These are phyloP conservation scores for Litoditis marina DNA, from an alignment of 2,888 invertebrate genomes.

Conservation along the genomic window DNA sequence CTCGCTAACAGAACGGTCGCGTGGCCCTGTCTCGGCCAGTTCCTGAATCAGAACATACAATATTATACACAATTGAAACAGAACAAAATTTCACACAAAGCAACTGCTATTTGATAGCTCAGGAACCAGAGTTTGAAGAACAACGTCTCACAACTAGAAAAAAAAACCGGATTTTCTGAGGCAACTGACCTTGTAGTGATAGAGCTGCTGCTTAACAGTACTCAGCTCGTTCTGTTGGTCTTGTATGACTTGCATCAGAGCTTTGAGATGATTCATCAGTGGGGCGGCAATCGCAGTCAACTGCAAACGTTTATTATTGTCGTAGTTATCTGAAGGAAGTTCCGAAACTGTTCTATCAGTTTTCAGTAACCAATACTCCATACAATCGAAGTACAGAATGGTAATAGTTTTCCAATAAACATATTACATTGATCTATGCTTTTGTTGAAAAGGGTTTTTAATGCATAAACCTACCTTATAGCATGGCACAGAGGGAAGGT, in stretches of 20 bases:
- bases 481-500: slow-evolving; percentile 58
- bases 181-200: slow-evolving; percentile 39
- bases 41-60: slow-evolving; percentile 35
- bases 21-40: slow-evolving; percentile 38
- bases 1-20: slow-evolving; percentile 51
- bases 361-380: no score
- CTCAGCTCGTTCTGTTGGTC: slow-evolving; percentile 54
- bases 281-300: slow-evolving; percentile 60
- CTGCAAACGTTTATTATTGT: slow-evolving; percentile 11
- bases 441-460: neutral
- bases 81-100: neutral
- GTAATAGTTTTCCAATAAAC: neutral
- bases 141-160: neutral
- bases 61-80: slow-evolving; percentile 13
- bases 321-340: no score
- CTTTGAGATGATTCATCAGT: slow-evolving; percentile 61
- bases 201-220: slow-evolving; percentile 48
- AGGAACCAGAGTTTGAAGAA: no score
- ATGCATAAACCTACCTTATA: slow-evolving; percentile 32
- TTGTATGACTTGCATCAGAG: slow-evolving; percentile 56
- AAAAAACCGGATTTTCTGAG: slow-evolving; percentile 15
- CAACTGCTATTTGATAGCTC: neutral
- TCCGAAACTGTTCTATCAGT: no score
- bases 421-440: no score
- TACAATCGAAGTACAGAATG: neutral